Conservation (phyloP, 2,888 invertebrate genomes). For the Pimpla rufipes region DNA sequence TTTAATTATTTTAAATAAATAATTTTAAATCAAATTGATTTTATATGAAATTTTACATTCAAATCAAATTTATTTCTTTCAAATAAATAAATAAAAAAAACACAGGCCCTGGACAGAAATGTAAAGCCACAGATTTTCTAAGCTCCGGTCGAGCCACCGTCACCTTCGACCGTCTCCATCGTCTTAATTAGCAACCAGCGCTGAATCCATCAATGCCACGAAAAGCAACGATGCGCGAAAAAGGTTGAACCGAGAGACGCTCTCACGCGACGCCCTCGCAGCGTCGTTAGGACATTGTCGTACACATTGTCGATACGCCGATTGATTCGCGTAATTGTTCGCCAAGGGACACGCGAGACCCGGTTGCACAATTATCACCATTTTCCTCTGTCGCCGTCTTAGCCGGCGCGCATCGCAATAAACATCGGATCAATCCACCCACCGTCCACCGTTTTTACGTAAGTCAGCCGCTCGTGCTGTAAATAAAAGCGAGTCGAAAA, state of each 20-base stretch:
- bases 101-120: too few relatives aligned
- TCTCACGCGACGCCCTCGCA: not conserved
- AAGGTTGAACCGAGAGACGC: slow-evolving; percentile 1
- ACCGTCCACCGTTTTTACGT: slow-evolving; percentile 2
- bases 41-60: too few relatives aligned
- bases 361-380: slow-evolving; percentile 19
- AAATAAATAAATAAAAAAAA: too few relatives aligned
- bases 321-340: slow-evolving; percentile 15
- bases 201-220: slow-evolving; percentile 4
- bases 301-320: slow-evolving; percentile 14
- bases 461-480: not conserved
- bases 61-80: too few relatives aligned
- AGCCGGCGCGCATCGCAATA: not conserved
- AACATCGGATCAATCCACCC: not conserved
- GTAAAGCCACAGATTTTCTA: not conserved
- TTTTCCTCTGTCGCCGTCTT: not conserved
- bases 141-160: too few relatives aligned
- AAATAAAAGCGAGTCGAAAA: not conserved
- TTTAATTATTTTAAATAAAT: too few relatives aligned
- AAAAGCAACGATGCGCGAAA: slow-evolving; percentile 11
- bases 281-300: slow-evolving; percentile 4
- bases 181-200: not conserved
- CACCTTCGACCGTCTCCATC: not conserved
- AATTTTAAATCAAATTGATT: too few relatives aligned
- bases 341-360: not conserved